Conservation (phyloP, 2,797 vertebrate species). For the Clarias pachynema region DNA sequence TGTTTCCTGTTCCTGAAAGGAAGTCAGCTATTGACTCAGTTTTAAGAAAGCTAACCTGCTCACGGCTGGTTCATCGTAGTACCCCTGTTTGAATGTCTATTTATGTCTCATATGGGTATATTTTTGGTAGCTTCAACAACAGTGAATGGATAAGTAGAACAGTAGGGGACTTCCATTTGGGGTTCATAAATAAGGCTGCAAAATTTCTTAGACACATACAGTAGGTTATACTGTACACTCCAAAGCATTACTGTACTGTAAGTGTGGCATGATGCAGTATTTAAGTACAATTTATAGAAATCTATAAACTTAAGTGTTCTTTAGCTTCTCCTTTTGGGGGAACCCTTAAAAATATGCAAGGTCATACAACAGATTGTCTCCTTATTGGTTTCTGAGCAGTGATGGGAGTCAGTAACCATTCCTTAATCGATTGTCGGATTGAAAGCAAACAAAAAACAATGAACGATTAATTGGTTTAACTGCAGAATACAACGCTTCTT, state of each 20-base stretch:
- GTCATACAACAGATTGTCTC: not conserved
- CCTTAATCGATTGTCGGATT: too few species aligned
- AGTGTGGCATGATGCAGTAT: not conserved
- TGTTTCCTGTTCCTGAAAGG: conserved; percentile 56
- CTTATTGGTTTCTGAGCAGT: too few species aligned
- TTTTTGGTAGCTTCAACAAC: not conserved
- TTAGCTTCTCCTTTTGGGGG: not conserved
- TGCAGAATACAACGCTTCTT: too few species aligned
- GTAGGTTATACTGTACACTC: not conserved
- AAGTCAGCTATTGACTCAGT: conserved; percentile 25
- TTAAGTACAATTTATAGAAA: not conserved
- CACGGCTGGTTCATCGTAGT: conserved; percentile 7
- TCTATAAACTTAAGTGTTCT: not conserved
- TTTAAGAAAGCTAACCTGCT: conserved; percentile 2
- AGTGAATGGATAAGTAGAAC: not conserved
- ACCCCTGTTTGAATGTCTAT: conserved; percentile 18
- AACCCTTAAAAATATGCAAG: not conserved
- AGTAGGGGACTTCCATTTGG: not conserved
- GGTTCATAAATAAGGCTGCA: not conserved
- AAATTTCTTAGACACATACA: not conserved
- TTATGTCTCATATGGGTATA: conserved; percentile 5
- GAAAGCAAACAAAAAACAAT: too few species aligned
- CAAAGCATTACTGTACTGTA: not conserved
- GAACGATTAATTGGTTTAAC: too few species aligned
- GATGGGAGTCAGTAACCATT: too few species aligned